Evolutionary conservation across 1,140 invertebrate species (phyloP), one percentile per base, ranked within the genome.

Genomic region (Cydia splendana): DNA sequence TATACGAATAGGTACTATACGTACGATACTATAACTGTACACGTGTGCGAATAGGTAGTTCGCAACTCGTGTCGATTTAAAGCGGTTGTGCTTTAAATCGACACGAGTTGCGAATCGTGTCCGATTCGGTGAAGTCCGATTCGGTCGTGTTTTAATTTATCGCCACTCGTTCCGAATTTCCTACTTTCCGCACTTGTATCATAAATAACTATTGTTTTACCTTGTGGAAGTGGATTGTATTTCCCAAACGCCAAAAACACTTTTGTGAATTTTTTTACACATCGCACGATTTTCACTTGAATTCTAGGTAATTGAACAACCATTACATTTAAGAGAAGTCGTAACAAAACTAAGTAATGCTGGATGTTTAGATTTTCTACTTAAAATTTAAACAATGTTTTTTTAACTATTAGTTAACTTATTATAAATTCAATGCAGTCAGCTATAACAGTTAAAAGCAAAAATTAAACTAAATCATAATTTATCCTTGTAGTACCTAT

Each of bases 391-490:
- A 48, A 48, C 12, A 45, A 34, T 34, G 34, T 45, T 45, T 3
- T 3, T 45, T 45, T 10, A 45, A 45, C 53, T 34, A 6, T 34
- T 34, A 34, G 34, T 34, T 6, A 5, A 18, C n/a, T 57, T n/a
- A 57, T 57, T 10, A 62, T 62, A 12, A 20, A 62, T 24, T 62
- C 20, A 62, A 18, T 7, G n/a, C 57, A 62, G 18, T 62, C 57
- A 62, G 12, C 57, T 62, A 24, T 24, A 24, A 20, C 53, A 24
- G 57, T 62, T 62, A 24, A 62, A 62, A 24, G 57, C 20, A 62
- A 10, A 62, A 62, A 12, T 62, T 62, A 24, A 62, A 62, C 57
- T 62, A 62, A 62, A 62, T 62, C 9, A n/a, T 57, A 51, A 10
- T 24, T 62, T 62, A 7, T 62, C 57, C 57, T 62, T 12, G 57